Evolutionary conservation across 1,140 invertebrate genomes (phyloP).

Genomic region (Caenorhabditis remanei): DNA sequence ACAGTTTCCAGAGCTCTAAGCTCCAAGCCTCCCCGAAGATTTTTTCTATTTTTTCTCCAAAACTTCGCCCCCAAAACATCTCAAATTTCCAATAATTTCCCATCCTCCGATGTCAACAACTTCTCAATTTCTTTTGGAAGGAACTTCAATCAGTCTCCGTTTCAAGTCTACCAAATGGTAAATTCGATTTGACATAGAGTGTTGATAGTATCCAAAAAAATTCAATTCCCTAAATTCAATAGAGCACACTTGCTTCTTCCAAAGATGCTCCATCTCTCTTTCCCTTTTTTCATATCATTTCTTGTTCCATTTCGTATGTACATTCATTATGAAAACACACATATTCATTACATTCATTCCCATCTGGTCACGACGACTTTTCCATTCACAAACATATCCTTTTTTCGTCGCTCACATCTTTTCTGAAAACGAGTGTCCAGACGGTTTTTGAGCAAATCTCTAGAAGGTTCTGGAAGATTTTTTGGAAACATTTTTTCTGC

Average conservation of each 20-base stretch:
- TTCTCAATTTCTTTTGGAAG: slow-evolving; percentile 15
- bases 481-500: background rate
- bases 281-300: background rate
- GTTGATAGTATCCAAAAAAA: background rate
- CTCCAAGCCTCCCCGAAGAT: too few relatives aligned
- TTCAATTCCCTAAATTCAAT: background rate
- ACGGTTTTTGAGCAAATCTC: background rate
- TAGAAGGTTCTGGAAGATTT: background rate
- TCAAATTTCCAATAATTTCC: slow-evolving; percentile 54
- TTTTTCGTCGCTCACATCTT: background rate
- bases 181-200: slow-evolving; percentile 30
- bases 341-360: slow-evolving; percentile 43
- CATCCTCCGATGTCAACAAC: slow-evolving; percentile 19
- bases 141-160: slow-evolving; percentile 18
- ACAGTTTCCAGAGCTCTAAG: too few relatives aligned
- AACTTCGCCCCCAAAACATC: background rate
- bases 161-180: background rate
- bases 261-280: too few relatives aligned
- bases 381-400: slow-evolving; percentile 28
- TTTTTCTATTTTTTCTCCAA: too few relatives aligned
- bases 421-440: background rate
- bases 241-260: too few relatives aligned
- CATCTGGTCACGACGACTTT: slow-evolving; percentile 36
- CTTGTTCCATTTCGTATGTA: slow-evolving; percentile 26
- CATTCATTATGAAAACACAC: slow-evolving; percentile 46